Evolutionary conservation across 2,888 invertebrate species (phyloP).

Genomic region (Drosophila kanekoi): DNA sequence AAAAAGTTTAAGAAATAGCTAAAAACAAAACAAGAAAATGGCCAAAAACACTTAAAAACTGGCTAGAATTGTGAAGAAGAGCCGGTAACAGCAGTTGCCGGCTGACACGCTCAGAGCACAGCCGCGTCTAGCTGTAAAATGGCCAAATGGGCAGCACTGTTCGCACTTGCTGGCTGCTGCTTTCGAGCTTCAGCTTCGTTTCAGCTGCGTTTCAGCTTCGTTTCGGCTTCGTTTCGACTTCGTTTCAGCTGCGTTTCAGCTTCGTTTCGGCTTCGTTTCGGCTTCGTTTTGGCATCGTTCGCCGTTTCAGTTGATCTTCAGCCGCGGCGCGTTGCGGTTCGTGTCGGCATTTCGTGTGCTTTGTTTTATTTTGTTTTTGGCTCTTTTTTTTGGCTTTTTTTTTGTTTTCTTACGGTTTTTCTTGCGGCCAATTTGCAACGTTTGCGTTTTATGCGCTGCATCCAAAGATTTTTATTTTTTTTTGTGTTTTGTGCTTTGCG

Average conservation of each 20-base stretch:
- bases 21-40: too few species aligned
- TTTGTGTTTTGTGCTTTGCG: constrained; percentile 44
- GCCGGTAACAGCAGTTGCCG: too few species aligned
- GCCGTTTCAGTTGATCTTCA: constrained; percentile 59
- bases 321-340: constrained; percentile 54
- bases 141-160: too few species aligned
- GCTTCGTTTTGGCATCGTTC: constrained; percentile 9
- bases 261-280: constrained; percentile 4
- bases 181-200: constrained; percentile 13
- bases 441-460: constrained; percentile 38
- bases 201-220: too few species aligned
- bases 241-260: too few species aligned
- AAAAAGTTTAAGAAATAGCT: too few species aligned
- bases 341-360: constrained; percentile 15
- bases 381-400: too few species aligned
- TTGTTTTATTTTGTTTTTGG: too few species aligned
- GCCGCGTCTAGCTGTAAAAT: too few species aligned
- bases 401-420: constrained; percentile 1
- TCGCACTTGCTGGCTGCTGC: background rate
- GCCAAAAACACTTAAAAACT: too few species aligned
- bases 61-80: too few species aligned
- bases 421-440: constrained; percentile 24
- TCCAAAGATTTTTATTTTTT: constrained; percentile 18
- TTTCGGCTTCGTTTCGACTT: constrained; percentile 1
- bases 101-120: too few species aligned